Evolutionary conservation across 2,888 invertebrate species (phyloP).

Genomic region (Aplocera efformata): DNA sequence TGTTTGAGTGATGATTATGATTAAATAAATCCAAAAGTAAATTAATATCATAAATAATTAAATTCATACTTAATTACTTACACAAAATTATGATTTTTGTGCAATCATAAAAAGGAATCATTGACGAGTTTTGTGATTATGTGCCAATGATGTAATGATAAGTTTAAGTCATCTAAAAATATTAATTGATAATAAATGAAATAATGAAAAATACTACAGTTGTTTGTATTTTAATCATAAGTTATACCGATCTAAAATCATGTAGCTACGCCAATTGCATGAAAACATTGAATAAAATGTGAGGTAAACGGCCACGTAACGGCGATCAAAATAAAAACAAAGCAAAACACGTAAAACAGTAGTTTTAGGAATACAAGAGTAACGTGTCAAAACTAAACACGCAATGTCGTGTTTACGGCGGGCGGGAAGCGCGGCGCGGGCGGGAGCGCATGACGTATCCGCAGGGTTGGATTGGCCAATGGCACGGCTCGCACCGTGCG

Average conservation of each 20-base stretch:
- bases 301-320: constrained; percentile 29
- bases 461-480: constrained; percentile 47
- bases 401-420: constrained; percentile 44
- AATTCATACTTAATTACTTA: neutral
- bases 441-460: constrained; percentile 51
- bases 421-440: constrained; percentile 31
- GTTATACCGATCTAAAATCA: neutral
- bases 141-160: constrained; percentile 77
- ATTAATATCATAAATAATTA: no score
- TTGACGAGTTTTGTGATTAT: constrained; percentile 79
- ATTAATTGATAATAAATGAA: constrained; percentile 41
- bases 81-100: constrained; percentile 27
- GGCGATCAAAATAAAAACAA: constrained; percentile 59
- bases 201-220: constrained; percentile 28
- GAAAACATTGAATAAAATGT: constrained; percentile 23
- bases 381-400: constrained; percentile 52
- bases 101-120: constrained; percentile 52
- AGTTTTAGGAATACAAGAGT: constrained; percentile 59
- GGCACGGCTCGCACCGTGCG: constrained; percentile 47
- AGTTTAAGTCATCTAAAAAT: constrained; percentile 40
- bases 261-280: constrained; percentile 8
- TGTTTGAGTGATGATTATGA: no score
- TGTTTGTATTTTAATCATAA: constrained; percentile 11
- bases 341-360: constrained; percentile 55
- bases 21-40: no score